Base-by-base conservation (phyloP, 1,140 invertebrate species). In the Agrilus planipennis region DNA sequence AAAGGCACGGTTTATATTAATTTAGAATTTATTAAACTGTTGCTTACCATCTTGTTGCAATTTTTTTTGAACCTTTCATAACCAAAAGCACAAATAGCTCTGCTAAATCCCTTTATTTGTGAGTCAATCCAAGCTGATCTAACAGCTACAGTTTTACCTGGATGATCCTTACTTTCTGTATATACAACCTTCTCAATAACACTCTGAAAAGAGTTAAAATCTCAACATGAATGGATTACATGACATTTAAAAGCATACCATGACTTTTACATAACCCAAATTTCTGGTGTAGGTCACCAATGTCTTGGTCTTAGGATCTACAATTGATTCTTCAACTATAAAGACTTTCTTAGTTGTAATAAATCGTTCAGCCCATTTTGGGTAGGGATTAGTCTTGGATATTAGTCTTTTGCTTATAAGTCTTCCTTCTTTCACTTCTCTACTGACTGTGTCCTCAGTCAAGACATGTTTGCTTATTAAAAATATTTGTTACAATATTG, bases 321-420 rank as follows among this genome's bases (percentile, higher is more conserved):
- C 77, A 44, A 89, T 71, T 10, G 87, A 92, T 60, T 95, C 90
- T 67, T 96, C 92, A 12, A 95, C 66, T 45, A 95, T 90, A 57
- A 81, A 84, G 2, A 91, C 82, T 28, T 76, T 73, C 52, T 79
- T 77, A 35, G 79, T 77, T 39, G 70, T 79, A 45, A 92, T 77
- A 53, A 95, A 88, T 31, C 74, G 71, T 60, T 92, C 84, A 18
- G 86, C 89, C 90, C 89, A 94, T 68, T 90, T 90, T 14, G 91
- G 90, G 27, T 89, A 71, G 34, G 53, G 51, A 61, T 92, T 93
- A 1, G 89, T 95, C 67, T 96, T 96, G 0, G 83, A 89, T 1
- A 97, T 62, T 3, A 96, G 60, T 41, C 90, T 66, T 54, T 83
- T 87, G 0, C 86, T 82, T 53, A 87, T 79, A 2, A 96, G 65